Conservation (phyloP, 2,797 vertebrate genomes). For the Betta splendens region DNA sequence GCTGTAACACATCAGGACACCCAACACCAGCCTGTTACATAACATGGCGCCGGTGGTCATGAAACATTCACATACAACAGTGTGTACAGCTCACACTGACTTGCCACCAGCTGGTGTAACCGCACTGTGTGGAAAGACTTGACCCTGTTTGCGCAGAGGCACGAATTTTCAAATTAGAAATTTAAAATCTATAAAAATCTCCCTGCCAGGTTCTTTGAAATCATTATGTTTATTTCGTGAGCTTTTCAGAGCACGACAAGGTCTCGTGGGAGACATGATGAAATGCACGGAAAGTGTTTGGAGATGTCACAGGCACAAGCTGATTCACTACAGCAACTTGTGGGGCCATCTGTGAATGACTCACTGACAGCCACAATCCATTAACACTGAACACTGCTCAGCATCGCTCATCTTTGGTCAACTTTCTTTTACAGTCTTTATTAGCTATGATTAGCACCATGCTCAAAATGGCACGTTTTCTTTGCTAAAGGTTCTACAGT, state of each 20-base stretch:
- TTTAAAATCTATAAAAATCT: not conserved
- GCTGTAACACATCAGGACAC: constrained; percentile 56
- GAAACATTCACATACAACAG: constrained; percentile 63
- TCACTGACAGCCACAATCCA: constrained; percentile 16
- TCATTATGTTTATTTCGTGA: not conserved
- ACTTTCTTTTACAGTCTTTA: no score
- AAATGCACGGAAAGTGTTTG: constrained; percentile 27
- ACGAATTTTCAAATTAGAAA: not conserved
- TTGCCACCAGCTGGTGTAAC: constrained; percentile 11
- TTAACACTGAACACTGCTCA: not conserved
- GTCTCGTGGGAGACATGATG: constrained; percentile 10
- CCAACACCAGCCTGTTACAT: constrained; percentile 55
- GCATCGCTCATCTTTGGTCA: constrained; percentile 1
- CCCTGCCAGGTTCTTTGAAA: not conserved
- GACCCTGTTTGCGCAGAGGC: not conserved
- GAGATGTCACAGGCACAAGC: constrained; percentile 29
- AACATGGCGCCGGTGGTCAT: constrained; percentile 57
- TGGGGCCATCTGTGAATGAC: constrained; percentile 57
- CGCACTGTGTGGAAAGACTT: not conserved
- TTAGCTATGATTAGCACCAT: no score
- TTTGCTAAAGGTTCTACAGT: no score
- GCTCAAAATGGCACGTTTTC: no score
- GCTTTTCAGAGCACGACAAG: not conserved
- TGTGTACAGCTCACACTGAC: constrained; percentile 14
- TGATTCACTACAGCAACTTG: constrained; percentile 37